Evolutionary conservation across 2,888 invertebrate species (phyloP), one percentile per base, ranked within the genome.

Genomic region (Isotomurus palustris): DNA sequence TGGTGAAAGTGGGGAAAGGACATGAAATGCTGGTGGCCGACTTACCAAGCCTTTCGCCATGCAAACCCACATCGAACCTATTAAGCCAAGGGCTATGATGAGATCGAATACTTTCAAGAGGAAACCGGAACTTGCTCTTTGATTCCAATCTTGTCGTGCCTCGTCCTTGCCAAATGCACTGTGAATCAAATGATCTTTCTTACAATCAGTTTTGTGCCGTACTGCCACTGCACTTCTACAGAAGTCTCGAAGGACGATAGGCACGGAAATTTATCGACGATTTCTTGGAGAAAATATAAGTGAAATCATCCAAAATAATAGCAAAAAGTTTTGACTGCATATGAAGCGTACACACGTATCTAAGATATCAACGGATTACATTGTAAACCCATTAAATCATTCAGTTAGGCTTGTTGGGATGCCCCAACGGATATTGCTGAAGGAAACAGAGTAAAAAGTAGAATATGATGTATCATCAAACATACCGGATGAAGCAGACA

Each of bases 11-110:
- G 19, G 19, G 14, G 19, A 32, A 14, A 14, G 14, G 32, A 32
- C 8, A 32, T 8, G 8, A 32, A 14, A 32, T 32, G 32, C 19
- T 17, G 14, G 14, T 56, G 28, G 22, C 21, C 21, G 17, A 53
- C 57, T 65, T 61, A 69, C 69, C 48, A 66, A 29, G 29, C 65
- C 65, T 56, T 69, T 69, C 17, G 53, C 56, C 22, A 69, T 14
- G 6, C 41, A 52, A n/a, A 69, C 47, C 43, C 57, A 61, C 17
- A 60, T 53, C 10, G 60, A 60, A n/a, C 35, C 58, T 28, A 58
- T 24, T n/a, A 68, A 60, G 2, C 58, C 54, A n/a, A 60, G 8
- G 41, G 51, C 53, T 8, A 67, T 32, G 25, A 65, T 2, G 10
- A 62, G 12, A 52, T 69, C 68, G 2, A 56, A 21, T 14, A 56